Evolutionary conservation across 2,888 invertebrate genomes (phyloP), one percentile per base, ranked within the genome.

Genomic region (Brachypalpus laphriformis): DNA sequence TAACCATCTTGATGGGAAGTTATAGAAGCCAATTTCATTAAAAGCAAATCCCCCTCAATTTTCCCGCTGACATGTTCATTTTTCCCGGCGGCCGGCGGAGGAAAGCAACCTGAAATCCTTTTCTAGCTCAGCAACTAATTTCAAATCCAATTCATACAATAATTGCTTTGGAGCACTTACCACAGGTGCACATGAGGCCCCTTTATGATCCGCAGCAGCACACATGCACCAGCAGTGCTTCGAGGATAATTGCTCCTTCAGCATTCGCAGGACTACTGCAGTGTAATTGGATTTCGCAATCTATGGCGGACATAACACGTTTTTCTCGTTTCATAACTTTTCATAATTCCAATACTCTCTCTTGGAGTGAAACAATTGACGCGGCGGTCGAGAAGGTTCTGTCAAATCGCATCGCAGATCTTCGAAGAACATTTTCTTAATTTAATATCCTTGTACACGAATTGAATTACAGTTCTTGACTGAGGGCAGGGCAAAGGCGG

Each of bases 211-310:
- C n/a, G 37, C 34, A 37, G 25, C 20, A 37, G 25, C 51, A 63
- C 59, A 31, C 66, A 54, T 25, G 25, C 37, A 31, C 7, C 28
- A n/a, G 37, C 37, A 45, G 25, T 47, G 54, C 65, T 18, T 37
- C 14, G 65, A 28, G 51, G 71, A 85, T 81, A 85, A 83, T 83
- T 83, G 83, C 75, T 51, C 63, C 51, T 70, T 66, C 11, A 66
- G 20, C 47, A 61, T 81, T 40, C 25, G 51, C 68, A 78, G 25
- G 22, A 65, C 72, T 51, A 76, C 81, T 76, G 85, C 81, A 76
- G 57, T 81, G 75, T 81, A 85, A 85, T 85, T 85, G 85, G 85
- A 81, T 85, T 85, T 85, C 66, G 59, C 56, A 76, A 85, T 85
- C 81, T 85, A 81, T 56, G 75, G 65, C 61, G 71, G 75, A 74